Base-by-base conservation (phyloP, 2,113 vertebrate genomes). In the Datnioides undecimradiatus region DNA sequence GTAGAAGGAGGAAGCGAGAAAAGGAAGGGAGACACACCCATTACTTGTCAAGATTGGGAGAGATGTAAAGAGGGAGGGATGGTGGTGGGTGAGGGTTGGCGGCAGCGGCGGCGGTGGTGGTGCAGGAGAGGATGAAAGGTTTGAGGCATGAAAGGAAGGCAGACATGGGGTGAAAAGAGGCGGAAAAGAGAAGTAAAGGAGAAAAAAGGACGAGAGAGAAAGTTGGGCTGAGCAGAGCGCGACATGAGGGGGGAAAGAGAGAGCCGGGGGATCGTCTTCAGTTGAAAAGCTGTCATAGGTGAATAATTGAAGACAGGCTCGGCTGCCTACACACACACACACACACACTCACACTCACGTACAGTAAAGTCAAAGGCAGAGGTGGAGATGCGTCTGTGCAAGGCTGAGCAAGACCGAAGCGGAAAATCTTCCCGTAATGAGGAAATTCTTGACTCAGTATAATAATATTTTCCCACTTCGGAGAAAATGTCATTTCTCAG, bases 291-390 rank as follows among this genome's bases (percentile, higher is more conserved):
- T 38, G 60, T 88, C 90, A 89, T 46, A 88, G 87, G 91, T 92
- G 91, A 92, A 92, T 93, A 89, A 92, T 89, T 92, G 85, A 91
- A 89, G 88, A 90, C 74, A 67, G 81, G 68, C 81, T 83, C 17
- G 13, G 71, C 79, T 84, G 82, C 88, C 46, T 81, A 17, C 82
- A 65, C 76, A 73, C 51, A 63, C 70, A 52, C 59, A 59, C 76
- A 68, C 46, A 64, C 64, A 64, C 33, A 68, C n/a, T n/a, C 46
- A 38, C 48, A 51, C 72, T 55, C 29, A 36, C 65, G 64, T 60
- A 73, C 76, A 63, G 80, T 55, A 40, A 59, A 78, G 82, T 83
- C 75, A 86, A 84, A 87, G 75, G 72, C 79, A 76, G 65, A 65
- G 46, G 66, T 79, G 68, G 48, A 58, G 74, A 74, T 76, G 70